Evolutionary conservation across 1,140 invertebrate species (phyloP), one percentile per base, ranked within the genome.

Genomic region (Drusus annulatus): DNA sequence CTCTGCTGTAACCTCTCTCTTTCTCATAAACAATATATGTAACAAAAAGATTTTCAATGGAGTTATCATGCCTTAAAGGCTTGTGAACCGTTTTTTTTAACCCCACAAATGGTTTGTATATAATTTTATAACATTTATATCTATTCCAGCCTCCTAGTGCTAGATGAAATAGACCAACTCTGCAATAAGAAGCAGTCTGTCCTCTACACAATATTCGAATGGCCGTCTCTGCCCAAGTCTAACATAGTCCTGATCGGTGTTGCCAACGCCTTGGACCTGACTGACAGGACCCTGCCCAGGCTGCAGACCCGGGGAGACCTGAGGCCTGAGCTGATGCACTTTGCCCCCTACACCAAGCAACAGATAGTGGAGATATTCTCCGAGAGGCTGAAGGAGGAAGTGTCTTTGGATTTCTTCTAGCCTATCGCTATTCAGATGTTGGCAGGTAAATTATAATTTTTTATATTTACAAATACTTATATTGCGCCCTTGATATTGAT

Each of bases 141-240:
- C 80, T 84, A 84, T 92, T 91, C 84, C 89, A 94, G 95, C 65
- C 87, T 99, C 3, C 85, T 99, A 21, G 93, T 99, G n/a, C 87
- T 99, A 17, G 98, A 99, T 88, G 98, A 99, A 91, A 96, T 99
- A 76, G 98, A 99, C 89, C 96, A 99, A 86, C 88, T 99, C 7
- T 93, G 94, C 80, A 93, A 91, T 74, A 95, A 94, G 86, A 93
- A 94, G 21, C 97, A 98, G 84, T 93, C 96, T 3, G 93, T 99
- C 23, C 88, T 99, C 15, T 99, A 99, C 87, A 94, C 94, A 0
- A 93, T 99, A 81, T 99, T 99, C 88, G 96, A 98, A 86, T 98
- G 97, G 97, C 96, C 98, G 0, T 91, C 94, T 0, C 86, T 94
- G 56, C 83, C 87, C 0, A 88, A 92, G 45, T 94, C 94, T 0